Percentiles rank a stretch among this genome's conserved stretches.
phyloP scores from a whole-genome alignment of 2,113 vertebrate genomes.

The Corydoras maculifer region DNA sequence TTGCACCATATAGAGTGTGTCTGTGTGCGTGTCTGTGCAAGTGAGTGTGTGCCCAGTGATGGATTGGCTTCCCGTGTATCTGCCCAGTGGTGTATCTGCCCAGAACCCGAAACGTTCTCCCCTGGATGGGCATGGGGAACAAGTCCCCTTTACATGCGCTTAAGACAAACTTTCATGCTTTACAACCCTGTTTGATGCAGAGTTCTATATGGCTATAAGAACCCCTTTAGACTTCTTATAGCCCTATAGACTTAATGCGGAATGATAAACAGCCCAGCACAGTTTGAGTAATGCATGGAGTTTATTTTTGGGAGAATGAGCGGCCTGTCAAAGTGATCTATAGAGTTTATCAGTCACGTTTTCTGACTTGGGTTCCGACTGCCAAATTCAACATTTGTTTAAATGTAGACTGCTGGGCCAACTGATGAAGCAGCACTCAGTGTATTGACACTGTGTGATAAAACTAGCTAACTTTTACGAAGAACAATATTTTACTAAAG shows the following conservation, averaged over 20 bases:
- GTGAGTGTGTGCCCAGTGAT: no score
- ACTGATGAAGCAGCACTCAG: neutral
- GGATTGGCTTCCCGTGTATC: no score
- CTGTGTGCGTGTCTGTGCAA: no score
- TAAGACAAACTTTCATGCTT: no score
- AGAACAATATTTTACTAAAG: slow-evolving; percentile 15
- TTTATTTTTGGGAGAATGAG: neutral
- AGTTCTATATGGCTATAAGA: no score
- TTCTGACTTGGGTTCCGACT: slow-evolving; percentile 1
- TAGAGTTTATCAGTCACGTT: slow-evolving; percentile 10
- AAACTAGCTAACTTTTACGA: neutral
- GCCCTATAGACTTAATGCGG: neutral
- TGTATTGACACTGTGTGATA: neutral
- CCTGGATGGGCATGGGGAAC: no score
- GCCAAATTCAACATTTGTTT: slow-evolving; percentile 16
- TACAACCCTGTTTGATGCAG: no score
- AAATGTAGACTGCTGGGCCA: neutral
- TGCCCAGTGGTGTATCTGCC: no score
- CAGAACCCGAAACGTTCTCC: no score
- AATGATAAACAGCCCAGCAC: neutral
- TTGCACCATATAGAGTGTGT: no score
- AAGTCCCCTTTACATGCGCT: no score
- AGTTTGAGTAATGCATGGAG: neutral
- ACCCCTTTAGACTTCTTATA: neutral
- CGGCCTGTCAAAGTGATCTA: neutral